Percentiles rank a stretch among this genome's conserved stretches.
These are phyloP conservation scores for Pseudococcus viburni DNA, from an alignment of 2,888 invertebrate species.

Conservation along the genomic window DNA sequence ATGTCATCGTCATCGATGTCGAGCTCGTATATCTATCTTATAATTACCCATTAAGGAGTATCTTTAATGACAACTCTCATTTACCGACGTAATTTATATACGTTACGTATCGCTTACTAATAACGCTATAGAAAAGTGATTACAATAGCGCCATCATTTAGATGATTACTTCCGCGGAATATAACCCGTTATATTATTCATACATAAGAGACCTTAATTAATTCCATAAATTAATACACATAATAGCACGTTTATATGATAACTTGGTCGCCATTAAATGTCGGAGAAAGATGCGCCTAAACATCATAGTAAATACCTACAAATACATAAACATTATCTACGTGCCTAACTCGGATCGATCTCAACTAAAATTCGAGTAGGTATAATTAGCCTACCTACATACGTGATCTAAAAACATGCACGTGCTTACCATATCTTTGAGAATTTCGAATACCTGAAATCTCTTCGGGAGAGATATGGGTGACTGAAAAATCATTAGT, in stretches of 20 bases:
- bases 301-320: not conserved
- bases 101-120: constrained; percentile 28
- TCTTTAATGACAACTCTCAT: constrained; percentile 48
- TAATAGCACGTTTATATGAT: constrained; percentile 42
- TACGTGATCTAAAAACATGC: no score
- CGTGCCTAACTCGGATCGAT: no score
- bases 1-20: not conserved
- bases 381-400: no score
- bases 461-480: no score
- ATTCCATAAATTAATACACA: constrained; percentile 53
- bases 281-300: constrained; percentile 3
- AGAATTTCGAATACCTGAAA: no score
- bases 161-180: constrained; percentile 36
- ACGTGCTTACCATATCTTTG: no score
- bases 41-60: constrained; percentile 15
- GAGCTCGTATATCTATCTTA: constrained; percentile 6
- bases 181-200: constrained; percentile 3
- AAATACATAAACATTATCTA: not conserved
- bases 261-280: constrained; percentile 35
- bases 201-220: constrained; percentile 40
- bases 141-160: constrained; percentile 42
- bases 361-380: no score
- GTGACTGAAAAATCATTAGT: no score
- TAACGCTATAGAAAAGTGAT: constrained; percentile 46
- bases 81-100: constrained; percentile 26